Evolutionary conservation across 2,113 vertebrate species (phyloP).

Genomic region (Mirza zaza): DNA sequence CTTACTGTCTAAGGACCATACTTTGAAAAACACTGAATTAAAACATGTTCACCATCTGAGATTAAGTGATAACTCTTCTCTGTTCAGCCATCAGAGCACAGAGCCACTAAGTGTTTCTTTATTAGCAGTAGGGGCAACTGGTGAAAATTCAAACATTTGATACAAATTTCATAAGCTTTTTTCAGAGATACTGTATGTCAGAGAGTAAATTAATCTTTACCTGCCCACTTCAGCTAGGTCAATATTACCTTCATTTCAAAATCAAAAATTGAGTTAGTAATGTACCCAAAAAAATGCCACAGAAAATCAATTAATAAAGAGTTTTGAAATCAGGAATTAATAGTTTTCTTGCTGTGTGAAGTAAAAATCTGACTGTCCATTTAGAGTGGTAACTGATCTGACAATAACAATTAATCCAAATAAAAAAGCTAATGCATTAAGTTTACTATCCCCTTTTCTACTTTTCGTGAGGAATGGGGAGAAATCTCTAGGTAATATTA

Average conservation of each 20-base stretch:
- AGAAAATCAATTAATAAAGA: neutral
- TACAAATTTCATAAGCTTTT: slow-evolving; percentile 6
- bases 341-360: neutral
- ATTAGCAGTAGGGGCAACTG: neutral
- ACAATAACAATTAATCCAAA: slow-evolving; percentile 21
- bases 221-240: neutral
- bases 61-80: neutral
- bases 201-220: slow-evolving; percentile 17
- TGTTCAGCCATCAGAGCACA: neutral
- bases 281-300: neutral
- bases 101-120: neutral
- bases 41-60: neutral
- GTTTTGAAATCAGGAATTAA: neutral
- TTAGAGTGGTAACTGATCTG: neutral
- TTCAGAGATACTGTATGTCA: neutral
- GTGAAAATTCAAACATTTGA: neutral
- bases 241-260: slow-evolving; percentile 17
- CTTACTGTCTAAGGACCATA: neutral
- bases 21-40: slow-evolving; percentile 42
- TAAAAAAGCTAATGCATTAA: slow-evolving; percentile 31
- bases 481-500: neutral
- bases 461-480: neutral
- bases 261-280: neutral
- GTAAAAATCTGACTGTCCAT: neutral
- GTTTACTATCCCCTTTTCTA: neutral